Base-by-base conservation (phyloP, 2,797 vertebrate species). In the Epinephelus awoara region DNA sequence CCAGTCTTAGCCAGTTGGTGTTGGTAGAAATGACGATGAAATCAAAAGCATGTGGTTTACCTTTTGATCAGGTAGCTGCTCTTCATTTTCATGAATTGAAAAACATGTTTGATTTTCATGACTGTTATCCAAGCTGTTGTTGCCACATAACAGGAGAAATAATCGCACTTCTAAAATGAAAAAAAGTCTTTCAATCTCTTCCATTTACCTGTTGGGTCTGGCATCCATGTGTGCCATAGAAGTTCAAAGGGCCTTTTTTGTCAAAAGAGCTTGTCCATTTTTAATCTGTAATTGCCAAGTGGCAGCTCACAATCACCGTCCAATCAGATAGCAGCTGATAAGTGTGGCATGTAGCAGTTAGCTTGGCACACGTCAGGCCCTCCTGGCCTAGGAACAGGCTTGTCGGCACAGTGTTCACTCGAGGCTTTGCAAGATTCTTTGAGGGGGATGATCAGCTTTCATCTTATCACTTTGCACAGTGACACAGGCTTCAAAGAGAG, bases 401-500 rank as follows among this genome's bases (percentile, higher is more conserved):
- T 87, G 79, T 83, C 76, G 73, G 81, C 68, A 57, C 52, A 67
- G 50, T 61, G 62, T 80, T 64, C 80, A 75, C 65, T 82, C 25
- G 51, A 82, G 65, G 62, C 62, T 82, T 77, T 77, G 82, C 56
- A 49, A 62, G 72, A 61, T 73, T 55, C 56, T 91, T 93, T 77
- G 67, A 87, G 67, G 56, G 57, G 82, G 88, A 92, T 82, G 84
- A 91, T 86, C 83, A 90, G 87, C 83, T 93, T 86, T 84, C 86
- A 89, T 92, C 85, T 93, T 93, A 94, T 95, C 88, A 90, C 78
- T 81, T 85, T 86, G 87, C 85, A 88, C 88, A 86, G 86, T 90
- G 87, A 92, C 94, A 95, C 90, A 80, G 75, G 82, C 93, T 94
- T 95, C 92, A 93, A 96, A 96, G 93, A 85, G 79, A 80, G 76